Base-by-base conservation (phyloP, 2,888 invertebrate genomes). In the Brachyopa scutellaris region DNA sequence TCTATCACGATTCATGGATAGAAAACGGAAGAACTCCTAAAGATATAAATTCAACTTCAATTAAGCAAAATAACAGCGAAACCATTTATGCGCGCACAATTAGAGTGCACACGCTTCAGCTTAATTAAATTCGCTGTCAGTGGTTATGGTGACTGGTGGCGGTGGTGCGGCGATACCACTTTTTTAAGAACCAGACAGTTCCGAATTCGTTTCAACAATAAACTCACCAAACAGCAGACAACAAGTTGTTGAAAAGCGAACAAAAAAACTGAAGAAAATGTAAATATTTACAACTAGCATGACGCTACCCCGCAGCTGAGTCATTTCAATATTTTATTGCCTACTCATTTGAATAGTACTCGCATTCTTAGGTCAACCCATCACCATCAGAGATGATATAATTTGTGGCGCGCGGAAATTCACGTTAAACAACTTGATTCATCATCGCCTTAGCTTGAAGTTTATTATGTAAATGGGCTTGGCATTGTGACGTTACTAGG, bases 351-450 rank as follows among this genome's bases (percentile, higher is more conserved):
- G 33, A 42, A 29, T 23, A 33, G 31, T 13, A 66, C 23, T 33
- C 19, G 23, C 51, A 33, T 49, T 62, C 53, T 31, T 55, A 55
- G 45, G 61, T 57, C 33, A 64, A 38, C 17, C 31, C 21, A 62
- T 69, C 49, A 15, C n/a, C n/a, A n/a, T n/a, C 13, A 33, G 21
- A 31, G 55, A 64, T 77, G 69, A 77, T 77, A 77, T 70, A 77
- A 70, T 77, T 77, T 40, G 3, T 23, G 11, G 17, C 23, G 13
- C 23, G 13, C 49, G 23, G 29, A 36, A 74, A 57, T 49, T 62
- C 38, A 13, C 19, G 21, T 26, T 55, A 61, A 55, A 47, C 45
- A 49, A 29, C 13, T n/a, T 78, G 70, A 78, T 49, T 78, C 77
- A 78, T 57, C 40, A n/a, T 19, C 11, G 36, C 8, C 11, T 55